Evolutionary conservation across 2,888 invertebrate genomes (phyloP).

Genomic region (Troides aeacus): DNA sequence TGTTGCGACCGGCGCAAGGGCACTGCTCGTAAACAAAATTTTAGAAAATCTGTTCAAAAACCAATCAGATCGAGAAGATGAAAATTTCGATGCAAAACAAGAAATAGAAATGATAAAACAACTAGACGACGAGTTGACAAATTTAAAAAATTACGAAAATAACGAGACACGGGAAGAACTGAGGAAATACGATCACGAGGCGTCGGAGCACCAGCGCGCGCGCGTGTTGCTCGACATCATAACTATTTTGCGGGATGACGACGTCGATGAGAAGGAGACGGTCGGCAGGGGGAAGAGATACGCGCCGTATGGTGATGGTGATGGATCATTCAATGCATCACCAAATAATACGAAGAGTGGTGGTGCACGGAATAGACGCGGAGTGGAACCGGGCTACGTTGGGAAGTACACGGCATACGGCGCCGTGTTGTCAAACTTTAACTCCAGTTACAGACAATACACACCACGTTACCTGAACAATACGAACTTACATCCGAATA

Average conservation of each 20-base stretch:
- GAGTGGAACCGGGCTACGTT: neutral
- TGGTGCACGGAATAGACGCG: neutral
- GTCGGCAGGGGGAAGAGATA: conserved; percentile 1
- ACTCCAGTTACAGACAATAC: neutral
- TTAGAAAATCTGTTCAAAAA: too few species aligned
- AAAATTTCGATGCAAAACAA: too few species aligned
- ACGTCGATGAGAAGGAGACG: neutral
- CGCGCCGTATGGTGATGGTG: conserved; percentile 1
- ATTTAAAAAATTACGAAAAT: neutral
- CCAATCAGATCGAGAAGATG: too few species aligned
- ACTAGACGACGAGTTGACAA: neutral
- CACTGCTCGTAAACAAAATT: too few species aligned
- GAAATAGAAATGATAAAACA: neutral
- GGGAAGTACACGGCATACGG: neutral
- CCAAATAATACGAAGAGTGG: too few species aligned
- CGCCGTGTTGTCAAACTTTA: neutral
- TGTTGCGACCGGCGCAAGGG: too few species aligned
- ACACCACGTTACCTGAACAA: neutral
- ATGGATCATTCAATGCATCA: neutral
- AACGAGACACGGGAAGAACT: neutral
- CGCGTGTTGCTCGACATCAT: neutral
- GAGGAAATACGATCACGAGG: neutral
- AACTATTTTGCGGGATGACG: neutral
- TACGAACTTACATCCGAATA: neutral
- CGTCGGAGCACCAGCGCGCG: neutral